Evolutionary conservation across 2,888 invertebrate genomes (phyloP), one percentile per base, ranked within the genome.

Genomic region (Tridacna crocea): DNA sequence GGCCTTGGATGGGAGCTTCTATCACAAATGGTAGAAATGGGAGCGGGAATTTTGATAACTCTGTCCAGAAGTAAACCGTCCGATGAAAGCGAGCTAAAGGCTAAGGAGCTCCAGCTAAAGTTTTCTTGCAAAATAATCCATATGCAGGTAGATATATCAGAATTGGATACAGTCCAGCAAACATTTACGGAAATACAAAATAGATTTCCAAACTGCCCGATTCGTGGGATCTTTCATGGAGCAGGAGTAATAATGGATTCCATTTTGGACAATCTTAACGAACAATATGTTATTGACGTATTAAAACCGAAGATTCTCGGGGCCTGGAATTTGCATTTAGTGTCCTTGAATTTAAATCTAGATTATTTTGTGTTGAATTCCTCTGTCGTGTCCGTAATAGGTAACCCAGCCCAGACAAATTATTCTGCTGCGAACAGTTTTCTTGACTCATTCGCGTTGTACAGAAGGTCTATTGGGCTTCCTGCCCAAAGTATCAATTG

Each of bases 1-100:
- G 92, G 92, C 6, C 81, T 92, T 2, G 92, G 92, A 12, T 91
- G 91, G 91, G 88, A 88, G n/a, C 75, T 88, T 47, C 82, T 90
- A 4, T 77, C 82, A 17, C 82, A 84, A 27, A 77, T 91, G 51
- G 88, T 88, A 4, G 76, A 80, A 70, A 74, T 75, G 19, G 88
- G 89, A 2, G 92, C 90, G 47, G 87, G 89, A 0, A 51, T 77
- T 27, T 76, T 91, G 3, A 87, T 82, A n/a, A 85, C 86, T 24
- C n/a, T 92, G 10, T 88, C 88, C 46, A 82, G 92, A 66, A 77
- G 89, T 51, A 22, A 46, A 10, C 87, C 83, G 1, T 51, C 65
- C 15, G 55, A 55, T 19, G 55, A 55, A 55, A 55, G 3, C 19
- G 19, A 46, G 13, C 46, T 46, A 36, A 66, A 66, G n/a, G 46